A percentile compares a stretch with the other conserved stretches of the same genome.
Evolutionary conservation across 92 coral and sea anemone species (phyloP).

Genomic region (Epizoanthus stellaris): DNA sequence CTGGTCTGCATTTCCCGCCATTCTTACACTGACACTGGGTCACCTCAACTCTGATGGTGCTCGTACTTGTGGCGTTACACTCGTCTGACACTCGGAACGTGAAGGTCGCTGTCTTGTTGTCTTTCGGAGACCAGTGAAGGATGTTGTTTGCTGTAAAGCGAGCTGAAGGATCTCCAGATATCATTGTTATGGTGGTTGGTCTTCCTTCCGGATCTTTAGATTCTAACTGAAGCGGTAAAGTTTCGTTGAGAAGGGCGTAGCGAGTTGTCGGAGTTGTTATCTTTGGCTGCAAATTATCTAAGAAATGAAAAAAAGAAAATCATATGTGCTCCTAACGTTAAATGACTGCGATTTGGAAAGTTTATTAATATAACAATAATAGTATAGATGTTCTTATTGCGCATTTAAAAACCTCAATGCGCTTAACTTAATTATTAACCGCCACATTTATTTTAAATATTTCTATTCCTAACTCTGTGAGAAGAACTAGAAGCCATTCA

Average conservation of each 20-base stretch:
- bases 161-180: constrained; percentile 22
- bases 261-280: constrained; percentile 4
- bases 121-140: constrained; percentile 17
- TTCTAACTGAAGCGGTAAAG: constrained; percentile 7
- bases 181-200: constrained; percentile 7
- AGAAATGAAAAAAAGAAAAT: not conserved
- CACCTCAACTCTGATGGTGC: not conserved
- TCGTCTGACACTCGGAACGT: constrained; percentile 14
- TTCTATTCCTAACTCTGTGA: too few species aligned
- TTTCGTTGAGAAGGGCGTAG: constrained; percentile 15
- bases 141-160: constrained; percentile 9
- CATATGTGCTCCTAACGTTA: too few species aligned
- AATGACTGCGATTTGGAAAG: too few species aligned
- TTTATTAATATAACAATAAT: too few species aligned
- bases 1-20: not conserved
- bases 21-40: constrained; percentile 1
- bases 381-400: too few species aligned
- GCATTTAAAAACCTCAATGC: too few species aligned
- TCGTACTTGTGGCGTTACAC: constrained; percentile 17
- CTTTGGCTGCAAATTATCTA: constrained; percentile 2
- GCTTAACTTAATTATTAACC: too few species aligned
- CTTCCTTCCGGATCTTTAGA: constrained; percentile 29
- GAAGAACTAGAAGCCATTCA: too few species aligned
- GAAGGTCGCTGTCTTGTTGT: constrained; percentile 8
- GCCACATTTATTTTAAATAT: too few species aligned